These are phyloP conservation scores for Diachasmimorpha longicaudata DNA, from an alignment of 1,140 invertebrate species.

Conservation along the genomic window DNA sequence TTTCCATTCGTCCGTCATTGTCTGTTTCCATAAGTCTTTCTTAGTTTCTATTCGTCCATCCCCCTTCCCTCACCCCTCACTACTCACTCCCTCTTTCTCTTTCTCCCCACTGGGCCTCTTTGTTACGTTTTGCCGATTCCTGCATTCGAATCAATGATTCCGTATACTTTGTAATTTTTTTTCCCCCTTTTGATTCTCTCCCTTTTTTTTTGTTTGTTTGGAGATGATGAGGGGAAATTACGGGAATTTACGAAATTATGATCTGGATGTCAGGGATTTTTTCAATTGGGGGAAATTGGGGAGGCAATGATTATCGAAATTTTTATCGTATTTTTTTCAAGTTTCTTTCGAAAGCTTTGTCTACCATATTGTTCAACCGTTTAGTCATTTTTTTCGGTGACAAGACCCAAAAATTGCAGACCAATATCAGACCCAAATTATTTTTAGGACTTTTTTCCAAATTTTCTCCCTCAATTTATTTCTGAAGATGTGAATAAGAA, in stretches of 20 bases:
- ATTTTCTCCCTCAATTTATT: no score
- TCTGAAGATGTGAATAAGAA: no score
- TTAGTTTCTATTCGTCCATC: not conserved
- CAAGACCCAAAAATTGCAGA: not conserved
- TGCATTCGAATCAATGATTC: constrained; percentile 9
- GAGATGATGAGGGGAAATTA: not conserved
- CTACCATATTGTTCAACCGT: no score
- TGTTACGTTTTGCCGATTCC: constrained; percentile 27
- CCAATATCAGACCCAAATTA: not conserved
- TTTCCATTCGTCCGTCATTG: constrained; percentile 25
- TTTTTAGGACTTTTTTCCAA: not conserved
- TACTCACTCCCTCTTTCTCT: no score
- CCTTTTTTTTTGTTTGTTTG: not conserved
- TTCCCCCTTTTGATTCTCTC: not conserved
- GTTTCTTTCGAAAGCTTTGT: not conserved
- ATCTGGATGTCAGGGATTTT: not conserved
- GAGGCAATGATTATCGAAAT: not conserved
- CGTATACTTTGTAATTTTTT: constrained; percentile 1
- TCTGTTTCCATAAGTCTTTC: not conserved
- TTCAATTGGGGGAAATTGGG: not conserved
- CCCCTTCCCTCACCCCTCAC: not conserved
- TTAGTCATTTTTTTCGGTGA: no score
- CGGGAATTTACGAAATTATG: constrained; percentile 1
- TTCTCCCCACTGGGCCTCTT: not conserved
- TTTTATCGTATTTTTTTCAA: no score